Percentiles rank a stretch among this genome's conserved stretches.
Evolutionary conservation across 2,113 vertebrate genomes (phyloP).

Genomic region (Eolophus roseicapilla): DNA sequence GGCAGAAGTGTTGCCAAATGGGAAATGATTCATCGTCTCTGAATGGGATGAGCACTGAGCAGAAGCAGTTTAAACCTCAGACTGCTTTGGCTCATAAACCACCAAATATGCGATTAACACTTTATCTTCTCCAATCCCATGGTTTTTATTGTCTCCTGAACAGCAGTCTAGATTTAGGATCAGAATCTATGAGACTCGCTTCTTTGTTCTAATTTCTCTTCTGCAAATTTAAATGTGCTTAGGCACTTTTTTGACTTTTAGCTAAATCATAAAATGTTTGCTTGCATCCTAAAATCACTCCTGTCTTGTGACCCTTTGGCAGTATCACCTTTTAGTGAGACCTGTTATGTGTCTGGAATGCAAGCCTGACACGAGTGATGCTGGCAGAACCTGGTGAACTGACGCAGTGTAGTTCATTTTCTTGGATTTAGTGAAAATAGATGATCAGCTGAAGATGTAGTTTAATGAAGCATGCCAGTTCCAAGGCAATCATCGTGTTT

Average conservation of each 20-base stretch:
- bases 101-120: conserved; percentile 62
- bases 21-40: conserved; percentile 84
- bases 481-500: not conserved
- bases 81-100: conserved; percentile 60
- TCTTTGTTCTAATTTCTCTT: not conserved
- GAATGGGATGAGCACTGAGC: conserved; percentile 75
- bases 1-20: conserved; percentile 76
- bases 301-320: not conserved
- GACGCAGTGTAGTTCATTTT: not conserved
- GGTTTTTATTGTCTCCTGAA: not conserved
- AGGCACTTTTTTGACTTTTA: not conserved
- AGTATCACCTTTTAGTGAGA: not conserved
- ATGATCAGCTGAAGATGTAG: not conserved
- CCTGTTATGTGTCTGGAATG: not conserved
- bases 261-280: not conserved
- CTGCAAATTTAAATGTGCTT: not conserved
- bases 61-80: conserved; percentile 75
- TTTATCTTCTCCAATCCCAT: conserved; percentile 27
- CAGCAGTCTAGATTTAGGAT: not conserved
- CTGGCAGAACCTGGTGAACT: not conserved
- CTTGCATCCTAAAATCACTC: not conserved
- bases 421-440: not conserved
- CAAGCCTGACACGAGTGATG: not conserved
- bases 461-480: not conserved
- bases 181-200: not conserved